Evolutionary conservation across 2,888 invertebrate genomes (phyloP).

Genomic region (Altica lythri): DNA sequence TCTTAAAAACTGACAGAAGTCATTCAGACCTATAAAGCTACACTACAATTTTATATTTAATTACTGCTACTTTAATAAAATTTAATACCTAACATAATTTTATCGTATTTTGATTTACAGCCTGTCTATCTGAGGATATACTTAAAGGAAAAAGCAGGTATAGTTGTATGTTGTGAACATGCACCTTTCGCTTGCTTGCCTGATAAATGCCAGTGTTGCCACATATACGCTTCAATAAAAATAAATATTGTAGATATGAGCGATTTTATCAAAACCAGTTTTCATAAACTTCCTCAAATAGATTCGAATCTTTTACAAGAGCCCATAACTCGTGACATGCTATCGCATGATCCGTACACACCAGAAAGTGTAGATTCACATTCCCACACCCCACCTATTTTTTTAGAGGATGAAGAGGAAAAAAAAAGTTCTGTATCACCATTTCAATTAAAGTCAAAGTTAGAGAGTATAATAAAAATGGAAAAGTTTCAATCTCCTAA

Average conservation of each 20-base stretch:
- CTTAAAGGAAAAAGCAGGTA: conserved; percentile 79
- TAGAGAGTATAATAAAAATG: conserved; percentile 59
- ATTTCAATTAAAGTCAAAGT: conserved; percentile 65
- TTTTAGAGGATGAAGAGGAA: conserved; percentile 46
- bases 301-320: conserved; percentile 61
- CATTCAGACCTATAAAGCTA: too few relatives aligned
- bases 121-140: conserved; percentile 78
- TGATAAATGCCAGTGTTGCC: conserved; percentile 58
- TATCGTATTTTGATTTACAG: conserved; percentile 60
- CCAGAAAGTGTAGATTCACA: conserved; percentile 82
- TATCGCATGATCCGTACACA: conserved; percentile 73
- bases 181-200: conserved; percentile 58
- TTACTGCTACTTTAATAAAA: too few relatives aligned
- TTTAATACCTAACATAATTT: too few relatives aligned
- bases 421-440: conserved; percentile 62
- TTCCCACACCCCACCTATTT: conserved; percentile 65
- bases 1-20: too few relatives aligned
- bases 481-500: conserved; percentile 42
- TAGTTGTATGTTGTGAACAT: conserved; percentile 64
- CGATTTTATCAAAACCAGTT: conserved; percentile 49
- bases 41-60: too few relatives aligned
- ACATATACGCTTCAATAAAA: conserved; percentile 54
- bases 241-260: conserved; percentile 57
- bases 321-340: conserved; percentile 57
- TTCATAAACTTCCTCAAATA: conserved; percentile 45